Conservation (phyloP, 37 sponge, comb jelly and placozoan species). For the Halichondria panicea region DNA sequence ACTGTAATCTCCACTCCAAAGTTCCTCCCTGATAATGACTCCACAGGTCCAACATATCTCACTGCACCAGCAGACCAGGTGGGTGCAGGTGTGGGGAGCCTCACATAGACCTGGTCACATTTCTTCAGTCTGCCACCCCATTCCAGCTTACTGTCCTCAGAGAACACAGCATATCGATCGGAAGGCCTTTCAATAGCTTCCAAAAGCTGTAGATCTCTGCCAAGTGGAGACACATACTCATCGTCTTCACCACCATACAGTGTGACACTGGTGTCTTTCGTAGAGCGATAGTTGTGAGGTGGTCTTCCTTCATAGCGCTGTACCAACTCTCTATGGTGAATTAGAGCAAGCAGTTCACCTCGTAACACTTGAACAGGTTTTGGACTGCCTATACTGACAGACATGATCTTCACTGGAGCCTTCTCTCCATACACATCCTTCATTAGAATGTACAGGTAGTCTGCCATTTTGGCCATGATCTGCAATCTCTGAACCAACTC, state of each 20-base stretch:
- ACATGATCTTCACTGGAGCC: no score
- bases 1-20: constrained; percentile 61
- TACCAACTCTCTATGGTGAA: neutral
- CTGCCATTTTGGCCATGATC: neutral
- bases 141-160: constrained; percentile 1
- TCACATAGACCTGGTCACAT: constrained; percentile 34
- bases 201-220: constrained; percentile 23
- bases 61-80: neutral
- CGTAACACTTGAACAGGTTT: neutral
- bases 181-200: constrained; percentile 16
- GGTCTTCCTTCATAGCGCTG: constrained; percentile 8
- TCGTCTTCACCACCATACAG: neutral
- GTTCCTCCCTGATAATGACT: neutral
- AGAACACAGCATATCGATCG: constrained; percentile 11
- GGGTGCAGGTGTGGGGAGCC: neutral
- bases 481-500: no score
- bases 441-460: neutral
- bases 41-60: constrained; percentile 18
- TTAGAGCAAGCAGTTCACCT: constrained; percentile 27
- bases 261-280: neutral
- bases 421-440: constrained; percentile 5
- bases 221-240: constrained; percentile 35
- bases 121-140: constrained; percentile 22
- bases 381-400: neutral
- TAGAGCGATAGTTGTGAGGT: constrained; percentile 10